Conservation (phyloP, 2,113 vertebrate genomes). For the Oriolus oriolus region DNA sequence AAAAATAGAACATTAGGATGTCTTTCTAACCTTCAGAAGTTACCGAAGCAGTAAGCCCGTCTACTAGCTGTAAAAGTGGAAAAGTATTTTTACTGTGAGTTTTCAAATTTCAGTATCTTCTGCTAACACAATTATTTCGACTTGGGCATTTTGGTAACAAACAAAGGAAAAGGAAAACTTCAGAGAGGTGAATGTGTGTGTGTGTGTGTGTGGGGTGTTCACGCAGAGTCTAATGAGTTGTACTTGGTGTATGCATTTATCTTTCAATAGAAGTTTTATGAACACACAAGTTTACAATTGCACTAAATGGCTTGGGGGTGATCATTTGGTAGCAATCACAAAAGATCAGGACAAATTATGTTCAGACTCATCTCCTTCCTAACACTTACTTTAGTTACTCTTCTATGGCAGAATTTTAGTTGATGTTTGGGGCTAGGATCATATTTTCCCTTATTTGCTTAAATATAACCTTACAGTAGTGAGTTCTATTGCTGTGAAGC, state of each 20-base stretch:
- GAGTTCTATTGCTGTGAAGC: not conserved
- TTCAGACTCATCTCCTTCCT: not conserved
- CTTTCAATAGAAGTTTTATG: not conserved
- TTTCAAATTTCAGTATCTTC: not conserved
- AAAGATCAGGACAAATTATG: not conserved
- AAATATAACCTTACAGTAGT: not conserved
- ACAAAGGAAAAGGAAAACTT: not conserved
- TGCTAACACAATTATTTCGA: not conserved
- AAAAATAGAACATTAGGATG: not conserved
- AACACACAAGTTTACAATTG: not conserved
- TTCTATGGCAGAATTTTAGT: not conserved
- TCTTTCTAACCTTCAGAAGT: not conserved
- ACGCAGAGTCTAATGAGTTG: not conserved
- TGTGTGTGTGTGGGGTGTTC: not conserved
- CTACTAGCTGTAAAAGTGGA: not conserved
- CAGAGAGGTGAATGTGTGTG: not conserved
- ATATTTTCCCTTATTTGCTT: not conserved
- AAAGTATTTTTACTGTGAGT: not conserved
- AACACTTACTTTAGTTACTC: not conserved
- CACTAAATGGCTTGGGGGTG: not conserved
- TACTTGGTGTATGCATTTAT: not conserved
- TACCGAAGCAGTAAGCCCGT: not conserved
- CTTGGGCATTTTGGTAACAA: not conserved
- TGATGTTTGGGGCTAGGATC: not conserved
- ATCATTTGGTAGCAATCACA: not conserved